Percentiles rank a stretch among this genome's conserved stretches.
These are phyloP conservation scores for Moxostoma hubbsi DNA, from an alignment of 2,797 vertebrate genomes.

Conservation along the genomic window DNA sequence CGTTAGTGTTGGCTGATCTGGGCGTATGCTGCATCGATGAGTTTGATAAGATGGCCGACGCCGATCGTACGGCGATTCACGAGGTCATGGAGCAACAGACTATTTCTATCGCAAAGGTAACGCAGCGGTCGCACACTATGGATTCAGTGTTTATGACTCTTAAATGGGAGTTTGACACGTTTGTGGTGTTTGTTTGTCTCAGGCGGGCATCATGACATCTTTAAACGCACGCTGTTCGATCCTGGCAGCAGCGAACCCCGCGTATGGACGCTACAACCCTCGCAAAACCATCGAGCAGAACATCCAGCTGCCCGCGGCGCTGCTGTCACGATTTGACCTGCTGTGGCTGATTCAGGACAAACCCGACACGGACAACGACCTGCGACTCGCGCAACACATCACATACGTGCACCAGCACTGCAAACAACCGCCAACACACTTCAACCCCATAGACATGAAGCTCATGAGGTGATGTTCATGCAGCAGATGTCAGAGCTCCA, in stretches of 20 bases:
- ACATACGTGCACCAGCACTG: conserved; percentile 94
- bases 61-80: conserved; percentile 90
- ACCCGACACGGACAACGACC: conserved; percentile 85
- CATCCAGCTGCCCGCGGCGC: conserved; percentile 88
- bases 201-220: conserved; percentile 92
- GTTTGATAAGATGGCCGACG: conserved; percentile 94
- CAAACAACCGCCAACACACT: conserved; percentile 86
- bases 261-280: conserved; percentile 91
- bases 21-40: conserved; percentile 95
- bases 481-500: too few species aligned
- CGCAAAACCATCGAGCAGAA: conserved; percentile 89
- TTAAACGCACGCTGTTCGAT: conserved; percentile 94
- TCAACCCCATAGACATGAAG: conserved; percentile 90
- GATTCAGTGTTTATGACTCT: background rate
- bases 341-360: conserved; percentile 95
- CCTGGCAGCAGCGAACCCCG: conserved; percentile 88
- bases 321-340: conserved; percentile 91
- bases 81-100: conserved; percentile 98
- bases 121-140: background rate
- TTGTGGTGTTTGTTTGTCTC: background rate
- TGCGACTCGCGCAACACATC: conserved; percentile 92
- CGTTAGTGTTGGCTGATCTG: conserved; percentile 88
- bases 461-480: conserved; percentile 77
- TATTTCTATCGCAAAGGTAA: conserved; percentile 91
- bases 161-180: background rate